Evolutionary conservation across 2,888 invertebrate species (phyloP), one percentile per base, ranked within the genome.

Genomic region (Epirrhoe alternata): DNA sequence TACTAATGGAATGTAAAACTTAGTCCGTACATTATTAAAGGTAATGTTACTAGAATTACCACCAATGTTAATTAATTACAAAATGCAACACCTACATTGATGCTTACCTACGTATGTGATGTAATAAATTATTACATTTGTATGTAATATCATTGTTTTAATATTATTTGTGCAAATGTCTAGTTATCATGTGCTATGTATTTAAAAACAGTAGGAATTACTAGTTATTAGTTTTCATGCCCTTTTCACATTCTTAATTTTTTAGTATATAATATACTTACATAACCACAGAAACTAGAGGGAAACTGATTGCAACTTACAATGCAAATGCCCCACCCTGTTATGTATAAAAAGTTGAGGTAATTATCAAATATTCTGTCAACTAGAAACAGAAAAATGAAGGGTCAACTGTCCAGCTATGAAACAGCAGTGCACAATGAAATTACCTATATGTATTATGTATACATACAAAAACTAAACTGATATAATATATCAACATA

Each of bases 1-100:
- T 24, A 24, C 10, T 35, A 61, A n/a, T 57, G 12, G 61, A 57
- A 57, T 61, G 49, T 61, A 52, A 35, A 57, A 16, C 24, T 50
- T 51, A 31, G 8, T 6, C 12, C 8, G 4, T 47, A 6, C 47
- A 47, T 12, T 12, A 42, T 42, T 42, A 10, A 12, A 33, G 33
- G 7, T 33, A 38, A 1, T 38, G 3, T 42, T 12, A 12, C 12
- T 42, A 12, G 38, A 12, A 33, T 6, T 33, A 33, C 33, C 38
- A 38, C 38, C 38, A 42, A 42, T 42, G 12, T 12, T 42, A 42
- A 5, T 42, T 42, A 42, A 42, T 42, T 42, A 42, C 38, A 42
- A 7, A 35, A 35, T 38, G 10, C 10, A 38, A 38, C 2, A 3
- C 10, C 35, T 38, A 38, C 35, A 35, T 35, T 42, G 12, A 42